Evolutionary conservation across 2,797 vertebrate species (phyloP).

Genomic region (Pseudocheirus occidentalis): DNA sequence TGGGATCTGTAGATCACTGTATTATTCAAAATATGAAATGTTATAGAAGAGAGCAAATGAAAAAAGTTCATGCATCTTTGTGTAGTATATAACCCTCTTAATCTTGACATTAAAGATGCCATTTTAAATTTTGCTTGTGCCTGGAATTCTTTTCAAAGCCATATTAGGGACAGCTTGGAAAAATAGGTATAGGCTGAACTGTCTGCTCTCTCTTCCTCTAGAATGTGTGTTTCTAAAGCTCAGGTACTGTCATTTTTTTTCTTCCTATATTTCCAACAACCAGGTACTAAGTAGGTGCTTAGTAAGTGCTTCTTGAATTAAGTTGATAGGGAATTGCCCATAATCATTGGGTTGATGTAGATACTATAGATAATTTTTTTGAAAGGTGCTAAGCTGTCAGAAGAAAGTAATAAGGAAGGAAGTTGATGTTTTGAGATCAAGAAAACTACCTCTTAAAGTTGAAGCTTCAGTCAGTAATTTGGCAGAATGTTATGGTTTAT

Average conservation of each 20-base stretch:
- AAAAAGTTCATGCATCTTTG: neutral
- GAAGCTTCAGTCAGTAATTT: conserved; percentile 25
- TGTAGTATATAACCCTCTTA: neutral
- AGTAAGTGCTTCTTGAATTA: neutral
- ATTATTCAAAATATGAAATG: conserved; percentile 39
- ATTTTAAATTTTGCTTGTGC: conserved; percentile 16
- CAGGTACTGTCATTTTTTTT: neutral
- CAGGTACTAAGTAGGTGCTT: neutral
- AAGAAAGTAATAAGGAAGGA: conserved; percentile 15
- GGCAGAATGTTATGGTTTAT: conserved; percentile 13
- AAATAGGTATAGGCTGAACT: neutral
- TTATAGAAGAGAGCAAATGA: neutral
- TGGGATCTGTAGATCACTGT: neutral
- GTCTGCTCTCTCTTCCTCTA: neutral
- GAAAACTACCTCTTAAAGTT: neutral
- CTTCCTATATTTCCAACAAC: neutral
- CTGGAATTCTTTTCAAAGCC: conserved; percentile 10
- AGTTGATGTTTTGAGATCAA: conserved; percentile 4
- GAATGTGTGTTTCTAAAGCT: neutral
- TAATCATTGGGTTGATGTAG: neutral
- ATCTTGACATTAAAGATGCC: neutral
- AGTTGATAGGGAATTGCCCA: neutral
- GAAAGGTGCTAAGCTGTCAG: neutral
- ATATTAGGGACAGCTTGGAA: conserved; percentile 7
- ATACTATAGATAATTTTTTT: conserved; percentile 28